These are phyloP conservation scores for Nephrotoma guestfalica DNA, from an alignment of 2,888 invertebrate genomes.

Conservation along the genomic window DNA sequence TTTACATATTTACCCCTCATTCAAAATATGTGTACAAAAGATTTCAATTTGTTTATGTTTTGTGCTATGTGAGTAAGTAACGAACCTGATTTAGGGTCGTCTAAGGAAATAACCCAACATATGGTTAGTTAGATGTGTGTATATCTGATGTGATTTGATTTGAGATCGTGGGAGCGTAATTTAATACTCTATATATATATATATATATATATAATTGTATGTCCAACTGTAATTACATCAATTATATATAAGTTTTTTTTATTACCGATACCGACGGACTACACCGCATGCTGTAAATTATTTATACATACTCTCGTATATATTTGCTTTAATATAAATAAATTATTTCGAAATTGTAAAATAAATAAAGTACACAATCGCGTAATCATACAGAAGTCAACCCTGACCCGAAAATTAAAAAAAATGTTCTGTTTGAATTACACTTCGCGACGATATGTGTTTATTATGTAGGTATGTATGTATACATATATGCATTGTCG, in stretches of 20 bases:
- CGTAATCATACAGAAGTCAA: not conserved
- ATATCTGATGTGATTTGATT: not conserved
- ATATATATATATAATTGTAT: not conserved
- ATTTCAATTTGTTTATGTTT: not conserved
- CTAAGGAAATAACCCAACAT: not conserved
- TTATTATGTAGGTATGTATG: not conserved
- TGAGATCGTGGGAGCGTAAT: not conserved
- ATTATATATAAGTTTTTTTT: not conserved
- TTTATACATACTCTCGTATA: not conserved
- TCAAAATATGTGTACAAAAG: not conserved
- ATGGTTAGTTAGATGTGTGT: not conserved
- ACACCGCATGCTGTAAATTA: not conserved
- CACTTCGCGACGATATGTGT: not conserved
- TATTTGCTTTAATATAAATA: not conserved
- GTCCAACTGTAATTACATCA: not conserved
- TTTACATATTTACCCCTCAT: not conserved
- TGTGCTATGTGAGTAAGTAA: not conserved
- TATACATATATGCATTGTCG: not conserved
- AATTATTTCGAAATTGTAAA: not conserved
- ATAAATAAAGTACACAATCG: not conserved
- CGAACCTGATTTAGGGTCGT: not conserved
- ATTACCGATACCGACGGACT: not conserved
- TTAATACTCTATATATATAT: not conserved
- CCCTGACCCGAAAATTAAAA: conserved; percentile 1
- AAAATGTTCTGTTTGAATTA: not conserved